Conservation (phyloP, 2,113 vertebrate genomes). For the Brienomyrus longianalis region DNA sequence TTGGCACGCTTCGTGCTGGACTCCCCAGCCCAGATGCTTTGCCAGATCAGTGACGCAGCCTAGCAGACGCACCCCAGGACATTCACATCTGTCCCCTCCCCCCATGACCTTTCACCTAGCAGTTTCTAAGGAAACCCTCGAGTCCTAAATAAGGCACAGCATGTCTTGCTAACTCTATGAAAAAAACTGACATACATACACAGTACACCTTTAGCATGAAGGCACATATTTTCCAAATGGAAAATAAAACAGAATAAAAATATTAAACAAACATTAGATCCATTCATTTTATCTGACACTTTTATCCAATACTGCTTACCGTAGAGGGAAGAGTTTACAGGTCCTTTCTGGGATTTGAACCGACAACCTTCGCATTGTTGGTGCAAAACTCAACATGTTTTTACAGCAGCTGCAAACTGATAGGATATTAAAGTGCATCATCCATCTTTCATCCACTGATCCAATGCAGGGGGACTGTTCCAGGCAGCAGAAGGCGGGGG, state of each 20-base stretch:
- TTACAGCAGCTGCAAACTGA: not conserved
- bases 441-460: not conserved
- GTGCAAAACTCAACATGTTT: not conserved
- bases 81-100: constrained; percentile 26
- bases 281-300: not conserved
- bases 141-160: not conserved
- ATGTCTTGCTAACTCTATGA: not conserved
- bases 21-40: constrained; percentile 24
- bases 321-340: not conserved
- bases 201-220: not conserved
- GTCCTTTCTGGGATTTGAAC: not conserved
- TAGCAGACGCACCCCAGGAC: constrained; percentile 18
- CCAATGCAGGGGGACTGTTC: not conserved
- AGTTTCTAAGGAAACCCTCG: not conserved
- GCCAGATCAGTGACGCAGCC: constrained; percentile 31
- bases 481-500: not conserved
- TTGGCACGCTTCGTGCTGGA: constrained; percentile 22
- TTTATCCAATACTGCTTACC: not conserved
- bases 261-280: not conserved
- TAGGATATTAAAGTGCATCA: not conserved
- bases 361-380: not conserved
- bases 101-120: not conserved
- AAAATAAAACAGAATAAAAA: not conserved
- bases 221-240: not conserved
- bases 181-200: not conserved